Base-by-base conservation (phyloP, 2,888 invertebrate genomes). In the Ophonus ardosiacus region DNA sequence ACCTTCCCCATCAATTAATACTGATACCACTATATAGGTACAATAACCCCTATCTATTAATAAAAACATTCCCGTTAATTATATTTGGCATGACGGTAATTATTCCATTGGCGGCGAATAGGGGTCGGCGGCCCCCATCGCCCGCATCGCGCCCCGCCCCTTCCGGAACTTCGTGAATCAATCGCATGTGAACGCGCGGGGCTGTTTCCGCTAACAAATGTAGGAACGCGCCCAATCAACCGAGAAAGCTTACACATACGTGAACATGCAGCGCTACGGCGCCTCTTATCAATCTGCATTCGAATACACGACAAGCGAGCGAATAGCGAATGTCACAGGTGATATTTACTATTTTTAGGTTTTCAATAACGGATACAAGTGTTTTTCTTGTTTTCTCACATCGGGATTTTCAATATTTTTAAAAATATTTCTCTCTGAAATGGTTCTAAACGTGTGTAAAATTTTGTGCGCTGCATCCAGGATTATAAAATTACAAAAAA, bases 131-230 rank as follows among this genome's bases (percentile, higher is more conserved):
- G 68, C 68, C 65, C 81, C 18, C 43, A 18, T 40, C 21, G 24
- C 63, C 81, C 51, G 81, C 81, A 81, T 63, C 51, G n/a, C 8
- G 21, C 59, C 31, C 59, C 31, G 13, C 38, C 31, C 59, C 59
- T 59, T 21, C 51, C 63, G 65, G 65, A 81, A 24, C 63, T 81
- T 17, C 65, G 81, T 51, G 57, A 81, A 81, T 81, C 81, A 81
- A 81, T 81, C 81, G 81, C 21, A 56, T 51, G 65, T 81, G 63
- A 81, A 81, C 21, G 61, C 38, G 21, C 40, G 51, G 65, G 17
- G n/a, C 7, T 17, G 65, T 43, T 81, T 81, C 81, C 68, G 81
- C 56, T 81, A 81, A 81, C 81, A 81, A 81, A 81, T 65, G 51
- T 43, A 81, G 10, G 38, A 68, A 68, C 68, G 38, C 31, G 38